Base-by-base conservation (phyloP, 2,797 vertebrate species). In the Chelidonichthys spinosus region DNA sequence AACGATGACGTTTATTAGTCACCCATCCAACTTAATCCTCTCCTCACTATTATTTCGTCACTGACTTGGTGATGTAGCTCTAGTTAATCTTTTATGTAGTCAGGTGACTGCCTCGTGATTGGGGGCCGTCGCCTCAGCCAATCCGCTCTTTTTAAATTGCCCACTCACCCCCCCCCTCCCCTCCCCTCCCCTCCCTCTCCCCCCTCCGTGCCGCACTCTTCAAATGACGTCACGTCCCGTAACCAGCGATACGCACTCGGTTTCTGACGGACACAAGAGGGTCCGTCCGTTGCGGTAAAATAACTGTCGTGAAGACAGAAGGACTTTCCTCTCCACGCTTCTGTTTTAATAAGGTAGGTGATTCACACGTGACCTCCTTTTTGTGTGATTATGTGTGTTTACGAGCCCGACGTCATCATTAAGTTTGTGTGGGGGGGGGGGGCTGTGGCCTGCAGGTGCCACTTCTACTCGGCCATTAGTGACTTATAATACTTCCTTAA, bases 381-480 rank as follows among this genome's bases (percentile, higher is more conserved):
- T 25, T 4, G 46, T 4, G 25, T 56, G 5, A 44, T 64, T 64
- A 46, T 35, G 0, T 58, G 8, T 61, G 3, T 54, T 67, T 54
- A 49, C 36, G 39, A 77, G 76, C 62, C 58, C 11, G 0, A 54
- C 13, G 65, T 76, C 69, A 73, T 70, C 47, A 69, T 59, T 32
- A 83, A 85, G 40, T 84, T 6, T 25, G 25, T 25, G 25, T 64
- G 15, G 5, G 50, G 5, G 54, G 33, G 33, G 50, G 25, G 81
- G 79, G 76, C 11, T 78, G 72, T 82, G 91, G 90, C 90, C 90
- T 90, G 79, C 75, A 90, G 68, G 49, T 89, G 49, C 78, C 25
- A 32, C 52, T 71, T 82, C 11, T 35, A 14, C 54, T 53, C 5
- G 18, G 3, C 33, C 32, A 3, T 3, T 63, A 15, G 47, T 36